A percentile compares a stretch with the other conserved stretches of the same genome.
Evolutionary conservation across 1,140 invertebrate species (phyloP).

Genomic region (Pseudomyrmex gracilis): DNA sequence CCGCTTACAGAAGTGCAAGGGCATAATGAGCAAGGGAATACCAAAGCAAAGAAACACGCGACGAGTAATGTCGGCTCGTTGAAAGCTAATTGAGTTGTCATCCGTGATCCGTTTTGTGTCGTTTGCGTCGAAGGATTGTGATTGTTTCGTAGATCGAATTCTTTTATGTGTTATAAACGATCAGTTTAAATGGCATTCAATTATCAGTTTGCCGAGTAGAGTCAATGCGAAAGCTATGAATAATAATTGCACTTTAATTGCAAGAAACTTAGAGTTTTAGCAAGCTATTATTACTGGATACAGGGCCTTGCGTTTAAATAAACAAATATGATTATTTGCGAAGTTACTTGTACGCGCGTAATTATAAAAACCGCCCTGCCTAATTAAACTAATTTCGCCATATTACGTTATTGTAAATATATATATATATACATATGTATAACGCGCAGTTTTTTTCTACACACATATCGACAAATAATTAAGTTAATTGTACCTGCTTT

Average conservation of each 20-base stretch:
- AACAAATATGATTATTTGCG: constrained; percentile 20
- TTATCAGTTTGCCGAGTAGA: constrained; percentile 44
- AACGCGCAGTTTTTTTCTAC: not conserved
- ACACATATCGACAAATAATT: constrained; percentile 64
- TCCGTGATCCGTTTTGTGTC: constrained; percentile 63
- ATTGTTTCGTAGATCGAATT: constrained; percentile 2
- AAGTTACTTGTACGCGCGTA: constrained; percentile 22
- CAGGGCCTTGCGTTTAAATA: constrained; percentile 33
- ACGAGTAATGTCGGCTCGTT: constrained; percentile 83
- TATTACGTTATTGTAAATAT: constrained; percentile 70
- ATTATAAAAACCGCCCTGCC: constrained; percentile 11
- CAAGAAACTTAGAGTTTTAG: constrained; percentile 29
- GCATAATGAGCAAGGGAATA: constrained; percentile 83
- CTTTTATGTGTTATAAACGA: constrained; percentile 42
- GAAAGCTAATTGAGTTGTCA: constrained; percentile 74
- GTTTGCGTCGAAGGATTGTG: constrained; percentile 55
- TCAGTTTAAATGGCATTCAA: constrained; percentile 18
- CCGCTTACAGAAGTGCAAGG: constrained; percentile 84
- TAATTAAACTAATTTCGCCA: constrained; percentile 72
- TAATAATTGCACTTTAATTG: constrained; percentile 24
- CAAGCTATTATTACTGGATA: constrained; percentile 47
- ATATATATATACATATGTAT: not conserved
- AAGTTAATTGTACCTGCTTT: constrained; percentile 81
- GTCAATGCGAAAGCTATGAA: constrained; percentile 30
- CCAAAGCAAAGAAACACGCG: constrained; percentile 84